Evolutionary conservation across 2,797 vertebrate genomes (phyloP).

Genomic region (Sebastolobus alascanus): DNA sequence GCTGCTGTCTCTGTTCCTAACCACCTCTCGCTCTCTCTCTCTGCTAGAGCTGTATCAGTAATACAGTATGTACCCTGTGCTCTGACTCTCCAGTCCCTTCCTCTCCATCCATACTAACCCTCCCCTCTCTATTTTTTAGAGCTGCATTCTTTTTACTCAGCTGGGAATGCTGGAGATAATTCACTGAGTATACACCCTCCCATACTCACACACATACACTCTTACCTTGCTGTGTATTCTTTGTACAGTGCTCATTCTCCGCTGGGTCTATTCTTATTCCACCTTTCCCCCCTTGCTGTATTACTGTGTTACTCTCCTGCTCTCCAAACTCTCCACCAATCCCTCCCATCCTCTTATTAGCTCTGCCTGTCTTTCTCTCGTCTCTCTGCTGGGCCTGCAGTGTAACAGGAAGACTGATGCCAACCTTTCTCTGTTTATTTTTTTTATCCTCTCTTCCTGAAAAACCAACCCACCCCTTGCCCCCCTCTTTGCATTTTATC

Average conservation of each 20-base stretch:
- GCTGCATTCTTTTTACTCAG: conserved; percentile 15
- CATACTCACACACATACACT: conserved; percentile 14
- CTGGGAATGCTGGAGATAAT: conserved; percentile 33
- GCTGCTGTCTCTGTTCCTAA: not conserved
- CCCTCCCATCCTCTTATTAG: conserved; percentile 8
- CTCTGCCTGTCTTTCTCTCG: not conserved
- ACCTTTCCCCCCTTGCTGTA: conserved; percentile 21
- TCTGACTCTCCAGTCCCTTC: not conserved
- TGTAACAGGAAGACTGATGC: conserved; percentile 28
- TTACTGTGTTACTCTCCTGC: conserved; percentile 22
- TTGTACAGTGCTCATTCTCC: conserved; percentile 24
- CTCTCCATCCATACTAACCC: conserved; percentile 5
- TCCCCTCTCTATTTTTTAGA: conserved; percentile 29
- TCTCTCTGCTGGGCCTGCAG: conserved; percentile 22
- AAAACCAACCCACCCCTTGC: not conserved
- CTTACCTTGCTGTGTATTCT: conserved; percentile 32
- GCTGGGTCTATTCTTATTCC: conserved; percentile 35
- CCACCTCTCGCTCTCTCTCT: not conserved
- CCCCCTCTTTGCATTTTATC: conserved; percentile 4
- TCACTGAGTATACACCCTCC: conserved; percentile 19
- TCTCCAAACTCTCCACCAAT: conserved; percentile 24
- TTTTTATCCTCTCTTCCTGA: not conserved
- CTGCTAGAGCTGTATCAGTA: conserved; percentile 5
- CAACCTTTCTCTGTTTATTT: not conserved
- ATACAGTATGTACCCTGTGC: not conserved